Conservation (phyloP, 2,113 vertebrate genomes). For the Genyomyrus donnyi region DNA sequence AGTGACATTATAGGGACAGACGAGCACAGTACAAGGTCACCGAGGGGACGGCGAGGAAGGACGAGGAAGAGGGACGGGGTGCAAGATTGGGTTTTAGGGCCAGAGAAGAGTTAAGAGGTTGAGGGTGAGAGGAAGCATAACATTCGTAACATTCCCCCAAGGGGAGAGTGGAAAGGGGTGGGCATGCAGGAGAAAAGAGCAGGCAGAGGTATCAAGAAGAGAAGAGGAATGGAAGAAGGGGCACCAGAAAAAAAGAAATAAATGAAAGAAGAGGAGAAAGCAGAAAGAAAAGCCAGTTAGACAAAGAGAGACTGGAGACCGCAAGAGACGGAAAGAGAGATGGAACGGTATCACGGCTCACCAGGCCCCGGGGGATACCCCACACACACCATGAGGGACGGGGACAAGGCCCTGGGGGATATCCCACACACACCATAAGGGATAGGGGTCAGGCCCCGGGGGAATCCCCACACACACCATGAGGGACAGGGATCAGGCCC, state of each 20-base stretch:
- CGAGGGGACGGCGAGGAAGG: background rate
- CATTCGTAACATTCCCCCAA: background rate
- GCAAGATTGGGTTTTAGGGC: background rate
- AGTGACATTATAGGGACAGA: constrained; percentile 18
- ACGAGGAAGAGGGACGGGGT: background rate
- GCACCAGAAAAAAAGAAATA: background rate
- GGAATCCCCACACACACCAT: constrained; percentile 36
- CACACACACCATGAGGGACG: background rate
- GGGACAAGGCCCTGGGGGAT: constrained; percentile 32
- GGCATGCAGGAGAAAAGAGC: background rate
- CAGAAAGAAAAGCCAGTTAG: constrained; percentile 19
- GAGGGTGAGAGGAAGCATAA: background rate
- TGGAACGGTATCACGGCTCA: constrained; percentile 14
- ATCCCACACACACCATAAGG: constrained; percentile 49
- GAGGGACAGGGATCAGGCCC: constrained; percentile 51
- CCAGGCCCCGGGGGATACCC: constrained; percentile 36
- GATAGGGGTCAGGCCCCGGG: constrained; percentile 43
- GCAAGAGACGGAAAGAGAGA: constrained; percentile 12
- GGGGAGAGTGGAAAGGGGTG: background rate
- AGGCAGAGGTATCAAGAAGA: constrained; percentile 3
- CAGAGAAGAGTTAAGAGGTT: background rate
- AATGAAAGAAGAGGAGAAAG: constrained; percentile 9
- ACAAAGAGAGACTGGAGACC: background rate
- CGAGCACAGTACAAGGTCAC: constrained; percentile 3
- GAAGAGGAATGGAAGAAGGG: background rate